A percentile compares a stretch with the other conserved stretches of the same genome.
Conservation (phyloP, 2,888 invertebrate species). For the Cryptocheilus praepositus region DNA sequence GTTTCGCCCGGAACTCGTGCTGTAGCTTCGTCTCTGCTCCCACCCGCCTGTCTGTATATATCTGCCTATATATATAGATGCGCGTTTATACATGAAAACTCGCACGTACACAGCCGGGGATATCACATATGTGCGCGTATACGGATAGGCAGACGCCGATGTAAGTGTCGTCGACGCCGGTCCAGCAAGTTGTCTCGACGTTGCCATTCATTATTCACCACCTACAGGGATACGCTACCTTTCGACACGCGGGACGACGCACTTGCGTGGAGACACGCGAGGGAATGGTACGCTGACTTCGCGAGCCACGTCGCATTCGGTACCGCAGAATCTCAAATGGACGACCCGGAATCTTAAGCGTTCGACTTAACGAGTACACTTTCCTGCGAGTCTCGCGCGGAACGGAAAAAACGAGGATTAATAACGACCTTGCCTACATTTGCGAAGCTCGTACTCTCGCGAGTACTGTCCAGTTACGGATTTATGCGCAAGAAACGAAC, state of each 20-base stretch:
- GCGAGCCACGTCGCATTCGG: not conserved
- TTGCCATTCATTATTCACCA: conserved; percentile 66
- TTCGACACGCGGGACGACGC: conserved; percentile 46
- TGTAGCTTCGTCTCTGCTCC: conserved; percentile 38
- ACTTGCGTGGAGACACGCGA: conserved; percentile 41
- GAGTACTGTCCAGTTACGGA: not conserved
- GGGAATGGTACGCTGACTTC: conserved; percentile 16
- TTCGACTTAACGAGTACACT: not conserved
- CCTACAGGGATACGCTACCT: conserved; percentile 55
- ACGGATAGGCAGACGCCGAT: too few species aligned
- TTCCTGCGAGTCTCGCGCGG: not conserved
- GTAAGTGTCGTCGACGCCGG: conserved; percentile 42
- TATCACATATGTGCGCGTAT: too few species aligned
- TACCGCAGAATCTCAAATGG: not conserved
- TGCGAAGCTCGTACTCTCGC: too few species aligned
- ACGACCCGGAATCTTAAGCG: not conserved
- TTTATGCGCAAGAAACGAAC: not conserved
- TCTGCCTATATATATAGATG: too few species aligned
- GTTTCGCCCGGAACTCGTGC: conserved; percentile 55
- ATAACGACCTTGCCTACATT: not conserved
- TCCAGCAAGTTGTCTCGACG: conserved; percentile 62
- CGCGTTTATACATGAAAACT: too few species aligned
- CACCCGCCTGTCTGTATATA: conserved; percentile 5
- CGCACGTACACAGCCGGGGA: too few species aligned
- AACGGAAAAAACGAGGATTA: not conserved